phyloP scores from a whole-genome alignment of 1,140 invertebrate genomes.

The Panagrolaimus sp. region DNA sequence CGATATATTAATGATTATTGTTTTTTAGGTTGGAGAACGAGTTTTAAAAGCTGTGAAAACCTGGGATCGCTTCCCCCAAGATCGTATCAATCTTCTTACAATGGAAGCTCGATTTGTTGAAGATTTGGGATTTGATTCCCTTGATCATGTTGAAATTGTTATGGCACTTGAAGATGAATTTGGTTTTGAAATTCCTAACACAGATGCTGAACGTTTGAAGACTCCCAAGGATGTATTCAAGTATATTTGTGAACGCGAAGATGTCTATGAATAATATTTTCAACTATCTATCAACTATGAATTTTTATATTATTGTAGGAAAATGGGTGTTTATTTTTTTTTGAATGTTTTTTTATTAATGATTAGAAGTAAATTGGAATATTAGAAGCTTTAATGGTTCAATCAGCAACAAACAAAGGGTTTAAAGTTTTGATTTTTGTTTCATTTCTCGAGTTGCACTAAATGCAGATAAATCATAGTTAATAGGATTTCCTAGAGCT shows the following conservation, averaged over 20 bases:
- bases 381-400: too few species aligned
- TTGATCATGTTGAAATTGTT: constrained; percentile 95
- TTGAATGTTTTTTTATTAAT: too few species aligned
- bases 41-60: constrained; percentile 54
- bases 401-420: too few species aligned
- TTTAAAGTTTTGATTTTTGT: too few species aligned
- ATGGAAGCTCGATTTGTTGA: constrained; percentile 91
- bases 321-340: too few species aligned
- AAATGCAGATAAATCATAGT: too few species aligned
- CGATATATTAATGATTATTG: too few species aligned
- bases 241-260: constrained; percentile 88
- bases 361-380: too few species aligned
- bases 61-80: constrained; percentile 57
- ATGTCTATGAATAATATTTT: constrained; percentile 80
- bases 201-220: constrained; percentile 83
- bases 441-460: too few species aligned
- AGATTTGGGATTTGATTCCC: constrained; percentile 89
- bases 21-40: constrained; percentile 50
- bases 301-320: too few species aligned
- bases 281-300: too few species aligned
- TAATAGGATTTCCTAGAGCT: too few species aligned
- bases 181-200: constrained; percentile 97
- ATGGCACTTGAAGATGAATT: constrained; percentile 99
- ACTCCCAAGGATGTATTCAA: constrained; percentile 82
- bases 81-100: constrained; percentile 58